phyloP scores from a whole-genome alignment of 2,113 vertebrate genomes.

The Beaufortia kweichowensis region DNA sequence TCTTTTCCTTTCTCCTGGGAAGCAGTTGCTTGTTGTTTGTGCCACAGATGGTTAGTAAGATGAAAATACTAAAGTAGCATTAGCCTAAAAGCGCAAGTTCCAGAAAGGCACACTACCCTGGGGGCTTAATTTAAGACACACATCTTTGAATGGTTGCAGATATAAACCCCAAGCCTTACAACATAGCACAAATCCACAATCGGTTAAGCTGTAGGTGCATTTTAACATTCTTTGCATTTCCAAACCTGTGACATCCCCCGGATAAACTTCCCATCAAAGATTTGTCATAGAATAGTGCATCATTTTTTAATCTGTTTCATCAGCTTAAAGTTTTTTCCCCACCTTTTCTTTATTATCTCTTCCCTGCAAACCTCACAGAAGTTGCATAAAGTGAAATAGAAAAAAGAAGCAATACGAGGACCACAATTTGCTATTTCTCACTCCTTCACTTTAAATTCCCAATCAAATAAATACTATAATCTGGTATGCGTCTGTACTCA shows the following conservation, averaged over 20 bases:
- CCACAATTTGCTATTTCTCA: constrained; percentile 13
- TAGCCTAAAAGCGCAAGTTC: constrained; percentile 44
- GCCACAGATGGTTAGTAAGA: constrained; percentile 38
- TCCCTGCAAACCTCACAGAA: constrained; percentile 51
- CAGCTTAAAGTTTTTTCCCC: background rate
- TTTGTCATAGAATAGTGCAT: no score
- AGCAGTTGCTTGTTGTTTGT: constrained; percentile 4
- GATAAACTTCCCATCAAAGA: background rate
- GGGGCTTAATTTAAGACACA: constrained; percentile 23
- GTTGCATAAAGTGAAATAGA: constrained; percentile 56
- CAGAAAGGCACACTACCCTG: constrained; percentile 19
- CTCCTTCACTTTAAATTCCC: constrained; percentile 9
- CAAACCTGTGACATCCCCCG: background rate
- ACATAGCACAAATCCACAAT: background rate
- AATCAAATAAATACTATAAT: constrained; percentile 17
- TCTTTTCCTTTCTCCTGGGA: constrained; percentile 19
- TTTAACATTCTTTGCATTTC: background rate
- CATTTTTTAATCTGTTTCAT: background rate
- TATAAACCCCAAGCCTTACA: background rate
- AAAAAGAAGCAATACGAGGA: constrained; percentile 47
- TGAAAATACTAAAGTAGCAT: constrained; percentile 36
- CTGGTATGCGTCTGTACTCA: constrained; percentile 12
- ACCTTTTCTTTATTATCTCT: constrained; percentile 32
- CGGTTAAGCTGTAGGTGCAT: background rate
- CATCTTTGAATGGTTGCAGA: constrained; percentile 9